Evolutionary conservation across 64 coral and sea anemone species (phyloP).

Genomic region (Hydrozoanthus tunicans): DNA sequence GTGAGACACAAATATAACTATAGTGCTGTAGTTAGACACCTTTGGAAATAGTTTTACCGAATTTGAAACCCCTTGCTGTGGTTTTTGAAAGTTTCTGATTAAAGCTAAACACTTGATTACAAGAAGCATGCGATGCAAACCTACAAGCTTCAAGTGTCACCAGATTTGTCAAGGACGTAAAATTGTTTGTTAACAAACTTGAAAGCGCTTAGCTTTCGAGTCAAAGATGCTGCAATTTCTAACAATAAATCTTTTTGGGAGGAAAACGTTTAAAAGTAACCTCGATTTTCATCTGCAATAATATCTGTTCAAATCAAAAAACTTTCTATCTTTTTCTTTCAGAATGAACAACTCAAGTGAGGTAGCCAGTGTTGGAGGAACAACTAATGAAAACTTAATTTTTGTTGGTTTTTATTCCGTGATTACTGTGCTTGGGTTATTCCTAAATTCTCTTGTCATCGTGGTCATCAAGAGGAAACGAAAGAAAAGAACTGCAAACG

Average conservation of each 20-base stretch:
- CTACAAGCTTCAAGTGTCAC: too few relatives aligned
- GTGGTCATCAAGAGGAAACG: conserved; percentile 34
- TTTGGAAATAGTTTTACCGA: conserved; percentile 1
- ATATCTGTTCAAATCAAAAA: too few relatives aligned
- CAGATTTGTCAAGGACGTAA: neutral
- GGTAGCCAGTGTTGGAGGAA: neutral
- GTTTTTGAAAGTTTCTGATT: neutral
- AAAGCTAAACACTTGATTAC: neutral
- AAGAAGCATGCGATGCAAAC: neutral
- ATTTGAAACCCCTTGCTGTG: conserved; percentile 1
- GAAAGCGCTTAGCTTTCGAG: too few relatives aligned
- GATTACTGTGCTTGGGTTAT: conserved; percentile 41
- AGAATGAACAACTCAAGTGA: conserved; percentile 49
- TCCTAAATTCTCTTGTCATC: conserved; percentile 37
- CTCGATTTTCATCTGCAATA: too few relatives aligned
- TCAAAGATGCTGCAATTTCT: too few relatives aligned
- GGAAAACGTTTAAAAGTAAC: too few relatives aligned
- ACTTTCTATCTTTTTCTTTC: neutral
- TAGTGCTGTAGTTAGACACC: conserved; percentile 26
- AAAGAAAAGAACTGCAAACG: conserved; percentile 32
- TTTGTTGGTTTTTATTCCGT: conserved; percentile 29
- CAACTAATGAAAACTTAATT: conserved; percentile 27
- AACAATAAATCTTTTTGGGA: too few relatives aligned
- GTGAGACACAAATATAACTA: neutral
- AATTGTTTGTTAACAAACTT: neutral